Conservation (phyloP, 2,113 vertebrate species). For the Benitochromis conjunctus region DNA sequence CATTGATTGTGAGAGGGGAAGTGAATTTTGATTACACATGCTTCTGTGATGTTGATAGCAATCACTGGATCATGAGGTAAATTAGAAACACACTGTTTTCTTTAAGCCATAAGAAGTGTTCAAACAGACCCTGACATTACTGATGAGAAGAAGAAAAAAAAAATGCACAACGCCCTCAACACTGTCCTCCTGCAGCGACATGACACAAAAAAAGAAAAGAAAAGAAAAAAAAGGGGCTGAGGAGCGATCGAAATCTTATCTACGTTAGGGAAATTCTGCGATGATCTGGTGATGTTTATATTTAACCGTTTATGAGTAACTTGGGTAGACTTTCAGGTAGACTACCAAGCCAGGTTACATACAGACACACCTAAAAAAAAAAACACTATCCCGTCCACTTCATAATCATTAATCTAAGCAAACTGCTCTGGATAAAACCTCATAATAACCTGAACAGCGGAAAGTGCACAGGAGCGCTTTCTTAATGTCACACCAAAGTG, state of each 20-base stretch:
- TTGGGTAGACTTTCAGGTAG: background rate
- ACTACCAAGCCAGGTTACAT: background rate
- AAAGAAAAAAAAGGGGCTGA: background rate
- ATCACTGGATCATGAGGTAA: conserved; percentile 46
- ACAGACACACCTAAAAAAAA: background rate
- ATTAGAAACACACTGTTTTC: conserved; percentile 24
- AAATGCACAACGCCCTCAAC: background rate
- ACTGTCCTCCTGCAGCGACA: background rate
- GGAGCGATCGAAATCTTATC: conserved; percentile 22
- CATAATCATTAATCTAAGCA: background rate
- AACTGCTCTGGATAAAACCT: conserved; percentile 46
- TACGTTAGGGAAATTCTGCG: background rate
- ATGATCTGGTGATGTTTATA: background rate
- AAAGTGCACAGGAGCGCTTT: conserved; percentile 56
- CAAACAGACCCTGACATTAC: background rate
- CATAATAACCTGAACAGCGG: conserved; percentile 54
- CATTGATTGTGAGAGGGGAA: conserved; percentile 20
- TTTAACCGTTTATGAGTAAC: background rate
- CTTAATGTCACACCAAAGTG: conserved; percentile 57
- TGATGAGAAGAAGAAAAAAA: background rate
- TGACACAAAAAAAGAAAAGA: background rate
- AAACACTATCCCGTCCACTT: background rate
- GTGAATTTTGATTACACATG: conserved; percentile 8
- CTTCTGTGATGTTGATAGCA: conserved; percentile 22
- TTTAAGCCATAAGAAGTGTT: background rate